Evolutionary conservation across 2,113 vertebrate species (phyloP), one percentile per base, ranked within the genome.

Genomic region (Edolisoma coerulescens): DNA sequence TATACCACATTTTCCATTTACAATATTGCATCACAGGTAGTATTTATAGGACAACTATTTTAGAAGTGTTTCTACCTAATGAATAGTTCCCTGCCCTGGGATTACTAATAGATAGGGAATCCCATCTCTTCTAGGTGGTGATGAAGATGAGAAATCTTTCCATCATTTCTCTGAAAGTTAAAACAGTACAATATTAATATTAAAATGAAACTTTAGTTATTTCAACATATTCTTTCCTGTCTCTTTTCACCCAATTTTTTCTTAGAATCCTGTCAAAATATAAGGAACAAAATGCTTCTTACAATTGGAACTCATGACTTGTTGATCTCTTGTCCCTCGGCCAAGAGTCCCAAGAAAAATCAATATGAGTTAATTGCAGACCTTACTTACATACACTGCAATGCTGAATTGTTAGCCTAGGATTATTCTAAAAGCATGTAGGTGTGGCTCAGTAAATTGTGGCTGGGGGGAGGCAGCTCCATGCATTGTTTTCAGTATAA

Each of bases 121-220:
- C 11, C 3, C 53, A 23, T 90, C 16, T 93, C 68, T 86, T 95
- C 60, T 7, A 50, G 16, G 20, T 4, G 4, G 11, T 47, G 20
- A 53, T 26, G 26, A 85, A 84, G 68, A 33, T 26, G 42, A 94
- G 28, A 27, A 68, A 41, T 49, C 47, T 52, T 81, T 87, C 74
- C 73, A 13, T 45, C 8, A 11, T 73, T 84, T 75, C 53, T 87
- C 93, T 97, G 92, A 61, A 97, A 96, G 45, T 57, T 71, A 87
- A 91, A 93, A 71, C 11, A 89, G 7, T 22, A 81, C 11, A 69
- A 65, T 59, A 88, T 80, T 60, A 95, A 39, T 18, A 76, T 59
- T 52, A 52, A 85, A 89, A 85, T 15, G 7, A 80, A 94, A 78
- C 5, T 52, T 56, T 17, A 61, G 12, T 42, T 18, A 82, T 69